These are phyloP conservation scores for Caenorhabditis wallacei DNA, from an alignment of 2,888 invertebrate species.

Conservation along the genomic window DNA sequence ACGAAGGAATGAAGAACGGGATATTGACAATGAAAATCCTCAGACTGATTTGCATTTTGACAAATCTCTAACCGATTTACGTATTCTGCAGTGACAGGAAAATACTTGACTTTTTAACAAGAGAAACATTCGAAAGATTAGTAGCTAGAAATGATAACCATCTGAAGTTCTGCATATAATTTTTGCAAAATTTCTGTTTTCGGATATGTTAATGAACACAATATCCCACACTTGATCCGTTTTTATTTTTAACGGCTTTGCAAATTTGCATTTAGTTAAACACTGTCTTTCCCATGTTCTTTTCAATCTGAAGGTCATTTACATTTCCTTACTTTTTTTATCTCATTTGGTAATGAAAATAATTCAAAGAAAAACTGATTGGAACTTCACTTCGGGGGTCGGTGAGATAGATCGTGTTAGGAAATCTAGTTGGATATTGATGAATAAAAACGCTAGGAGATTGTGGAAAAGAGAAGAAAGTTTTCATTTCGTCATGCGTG, in stretches of 20 bases:
- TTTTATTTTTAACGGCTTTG: too few relatives aligned
- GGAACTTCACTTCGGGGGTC: not conserved
- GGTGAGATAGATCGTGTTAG: not conserved
- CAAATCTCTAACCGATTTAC: constrained; percentile 13
- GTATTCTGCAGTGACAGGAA: not conserved
- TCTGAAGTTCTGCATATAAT: too few relatives aligned
- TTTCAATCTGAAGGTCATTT: constrained; percentile 49
- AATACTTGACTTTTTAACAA: not conserved
- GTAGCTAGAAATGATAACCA: too few relatives aligned
- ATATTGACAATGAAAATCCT: constrained; percentile 11
- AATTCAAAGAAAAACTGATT: not conserved
- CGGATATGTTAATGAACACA: too few relatives aligned
- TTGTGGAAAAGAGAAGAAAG: constrained; percentile 28
- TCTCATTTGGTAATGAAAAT: not conserved
- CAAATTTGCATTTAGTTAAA: too few relatives aligned
- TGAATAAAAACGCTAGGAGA: not conserved
- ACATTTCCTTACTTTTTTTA: constrained; percentile 11
- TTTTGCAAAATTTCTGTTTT: too few relatives aligned
- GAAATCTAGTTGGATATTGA: constrained; percentile 19
- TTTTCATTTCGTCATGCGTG: constrained; percentile 52
- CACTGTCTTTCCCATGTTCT: too few relatives aligned
- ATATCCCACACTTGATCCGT: too few relatives aligned
- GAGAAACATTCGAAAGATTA: too few relatives aligned
- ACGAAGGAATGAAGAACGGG: constrained; percentile 5
- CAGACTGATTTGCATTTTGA: constrained; percentile 48